These are phyloP conservation scores for Amia ocellicauda DNA, from an alignment of 2,113 vertebrate species.

Conservation along the genomic window DNA sequence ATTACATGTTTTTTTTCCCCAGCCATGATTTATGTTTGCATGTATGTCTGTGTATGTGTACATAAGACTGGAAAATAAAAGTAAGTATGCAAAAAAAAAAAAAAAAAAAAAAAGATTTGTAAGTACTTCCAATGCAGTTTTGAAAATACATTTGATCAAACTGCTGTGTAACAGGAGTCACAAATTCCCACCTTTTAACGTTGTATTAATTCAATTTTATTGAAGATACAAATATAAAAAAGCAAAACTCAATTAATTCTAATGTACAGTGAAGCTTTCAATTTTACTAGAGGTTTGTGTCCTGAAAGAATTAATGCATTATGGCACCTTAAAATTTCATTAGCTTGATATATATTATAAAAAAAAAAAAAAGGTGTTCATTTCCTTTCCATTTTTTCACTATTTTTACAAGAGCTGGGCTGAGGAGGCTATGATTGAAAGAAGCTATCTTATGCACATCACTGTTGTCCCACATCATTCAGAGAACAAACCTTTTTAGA, in stretches of 20 bases:
- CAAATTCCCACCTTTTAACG: background rate
- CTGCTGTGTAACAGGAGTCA: no score
- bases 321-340: conserved; percentile 43
- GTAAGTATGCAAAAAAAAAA: no score
- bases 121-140: no score
- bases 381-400: conserved; percentile 55
- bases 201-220: conserved; percentile 34
- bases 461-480: conserved; percentile 98
- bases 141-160: no score
- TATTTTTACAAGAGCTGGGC: conserved; percentile 48
- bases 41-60: no score
- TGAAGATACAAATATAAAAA: conserved; percentile 32
- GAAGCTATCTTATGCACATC: conserved; percentile 86
- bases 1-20: no score
- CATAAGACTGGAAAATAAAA: no score
- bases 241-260: conserved; percentile 28
- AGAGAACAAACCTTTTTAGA: conserved; percentile 99
- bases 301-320: conserved; percentile 39
- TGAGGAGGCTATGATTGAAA: conserved; percentile 84
- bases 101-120: no score
- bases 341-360: conserved; percentile 35
- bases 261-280: conserved; percentile 33
- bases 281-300: conserved; percentile 36
- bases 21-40: no score
- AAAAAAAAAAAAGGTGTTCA: conserved; percentile 59